phyloP scores from a whole-genome alignment of 2,797 vertebrate genomes.

The Lepus townsendii region DNA sequence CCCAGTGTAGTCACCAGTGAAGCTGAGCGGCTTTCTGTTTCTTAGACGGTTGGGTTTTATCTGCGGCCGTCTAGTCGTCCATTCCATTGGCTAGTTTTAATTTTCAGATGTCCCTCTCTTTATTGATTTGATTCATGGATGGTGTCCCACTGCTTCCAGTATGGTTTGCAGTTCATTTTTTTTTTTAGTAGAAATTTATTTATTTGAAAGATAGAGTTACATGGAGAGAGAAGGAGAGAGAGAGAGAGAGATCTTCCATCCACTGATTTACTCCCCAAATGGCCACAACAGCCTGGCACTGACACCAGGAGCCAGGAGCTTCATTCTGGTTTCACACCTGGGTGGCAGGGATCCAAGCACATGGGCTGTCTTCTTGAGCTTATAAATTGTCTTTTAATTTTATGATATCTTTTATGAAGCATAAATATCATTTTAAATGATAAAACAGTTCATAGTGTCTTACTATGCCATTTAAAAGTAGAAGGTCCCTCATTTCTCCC shows the following conservation, averaged over 20 bases:
- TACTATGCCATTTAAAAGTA: not conserved
- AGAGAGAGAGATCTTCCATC: too few species aligned
- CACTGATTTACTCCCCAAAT: too few species aligned
- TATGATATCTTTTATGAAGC: constrained; percentile 12
- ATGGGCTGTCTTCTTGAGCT: not conserved
- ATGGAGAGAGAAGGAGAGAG: too few species aligned
- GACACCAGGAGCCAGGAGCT: too few species aligned
- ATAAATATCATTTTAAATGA: constrained; percentile 27
- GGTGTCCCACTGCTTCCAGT: not conserved
- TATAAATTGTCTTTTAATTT: constrained; percentile 9
- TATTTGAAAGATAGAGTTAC: too few species aligned
- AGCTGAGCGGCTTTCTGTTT: constrained; percentile 1
- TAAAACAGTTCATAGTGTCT: not conserved
- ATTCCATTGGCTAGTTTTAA: not conserved
- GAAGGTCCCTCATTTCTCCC: not conserved
- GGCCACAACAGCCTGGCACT: too few species aligned
- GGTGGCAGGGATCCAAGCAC: too few species aligned
- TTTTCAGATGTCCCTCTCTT: constrained; percentile 50
- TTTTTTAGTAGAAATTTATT: not conserved
- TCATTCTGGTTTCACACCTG: too few species aligned
- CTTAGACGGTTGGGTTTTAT: constrained; percentile 18
- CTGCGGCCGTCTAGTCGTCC: not conserved
- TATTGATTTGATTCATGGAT: not conserved
- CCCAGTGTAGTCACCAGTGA: constrained; percentile 30
- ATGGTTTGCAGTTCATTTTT: not conserved